Conservation (phyloP, 2,888 invertebrate species). For the Malthinus flaveolus region DNA sequence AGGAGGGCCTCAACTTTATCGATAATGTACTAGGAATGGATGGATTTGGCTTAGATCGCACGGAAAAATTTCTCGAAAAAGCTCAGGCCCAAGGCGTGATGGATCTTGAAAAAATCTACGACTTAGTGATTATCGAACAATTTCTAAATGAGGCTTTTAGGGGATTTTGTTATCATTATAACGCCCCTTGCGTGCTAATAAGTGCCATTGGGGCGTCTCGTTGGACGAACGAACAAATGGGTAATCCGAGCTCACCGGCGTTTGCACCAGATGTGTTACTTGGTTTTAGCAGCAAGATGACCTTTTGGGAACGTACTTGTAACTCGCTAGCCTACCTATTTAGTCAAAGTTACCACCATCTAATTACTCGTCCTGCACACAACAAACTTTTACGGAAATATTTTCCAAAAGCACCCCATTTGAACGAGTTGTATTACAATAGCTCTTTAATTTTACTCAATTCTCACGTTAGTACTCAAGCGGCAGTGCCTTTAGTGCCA, state of each 20-base stretch:
- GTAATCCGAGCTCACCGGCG: conserved; percentile 37
- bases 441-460: conserved; percentile 31
- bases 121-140: no score
- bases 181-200: conserved; percentile 35
- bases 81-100: no score
- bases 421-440: conserved; percentile 23
- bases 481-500: conserved; percentile 56
- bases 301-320: conserved; percentile 31
- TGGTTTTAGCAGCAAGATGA: conserved; percentile 33
- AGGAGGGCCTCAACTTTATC: no score
- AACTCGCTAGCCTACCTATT: conserved; percentile 27
- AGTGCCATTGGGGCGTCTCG: conserved; percentile 30
- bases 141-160: no score
- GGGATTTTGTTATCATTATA: conserved; percentile 34
- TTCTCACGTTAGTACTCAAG: conserved; percentile 57
- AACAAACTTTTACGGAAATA: conserved; percentile 16
- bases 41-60: no score
- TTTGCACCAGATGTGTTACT: conserved; percentile 31
- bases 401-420: conserved; percentile 24
- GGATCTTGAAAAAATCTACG: no score
- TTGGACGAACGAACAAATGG: conserved; percentile 35
- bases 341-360: conserved; percentile 4
- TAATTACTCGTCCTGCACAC: conserved; percentile 15
- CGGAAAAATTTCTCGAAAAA: no score
- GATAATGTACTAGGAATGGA: no score